Evolutionary conservation across 2,113 vertebrate species (phyloP).

Genomic region (Rhineura floridana): DNA sequence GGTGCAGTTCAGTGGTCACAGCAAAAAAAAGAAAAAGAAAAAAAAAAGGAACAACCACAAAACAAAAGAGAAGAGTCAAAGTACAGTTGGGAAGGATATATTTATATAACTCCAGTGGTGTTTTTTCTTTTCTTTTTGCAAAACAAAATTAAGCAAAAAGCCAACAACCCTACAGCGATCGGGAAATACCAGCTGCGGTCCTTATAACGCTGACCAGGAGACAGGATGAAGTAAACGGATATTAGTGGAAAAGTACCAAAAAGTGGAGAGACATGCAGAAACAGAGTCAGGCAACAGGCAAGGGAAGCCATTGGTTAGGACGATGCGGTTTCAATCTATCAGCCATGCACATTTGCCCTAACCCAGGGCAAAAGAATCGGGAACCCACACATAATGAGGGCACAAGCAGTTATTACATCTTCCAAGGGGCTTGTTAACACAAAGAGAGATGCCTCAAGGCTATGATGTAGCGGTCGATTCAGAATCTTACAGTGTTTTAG

Average conservation of each 20-base stretch:
- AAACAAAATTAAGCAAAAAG: background rate
- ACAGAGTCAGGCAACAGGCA: background rate
- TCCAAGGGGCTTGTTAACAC: too few species aligned
- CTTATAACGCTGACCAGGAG: background rate
- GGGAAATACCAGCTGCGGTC: rapidly evolving
- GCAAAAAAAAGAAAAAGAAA: slow-evolving; percentile 69
- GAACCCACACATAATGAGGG: background rate
- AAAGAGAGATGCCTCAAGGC: background rate
- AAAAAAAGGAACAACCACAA: slow-evolving; percentile 20
- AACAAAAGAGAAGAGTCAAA: slow-evolving; percentile 47
- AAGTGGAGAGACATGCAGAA: background rate
- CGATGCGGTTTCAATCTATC: background rate
- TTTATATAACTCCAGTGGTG: rapidly evolving
- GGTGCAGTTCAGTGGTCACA: slow-evolving; percentile 86
- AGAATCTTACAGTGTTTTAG: rapidly evolving
- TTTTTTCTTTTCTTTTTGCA: background rate
- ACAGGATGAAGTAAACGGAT: background rate
- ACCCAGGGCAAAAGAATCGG: background rate
- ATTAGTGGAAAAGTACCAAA: background rate
- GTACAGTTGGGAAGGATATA: slow-evolving; percentile 51
- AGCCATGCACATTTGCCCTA: background rate
- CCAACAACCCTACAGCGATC: background rate
- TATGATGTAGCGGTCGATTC: background rate
- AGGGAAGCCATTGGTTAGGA: background rate
- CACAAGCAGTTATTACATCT: background rate